Evolutionary conservation across 2,888 invertebrate species (phyloP), one percentile per base, ranked within the genome.

Genomic region (Volucella bombylans): DNA sequence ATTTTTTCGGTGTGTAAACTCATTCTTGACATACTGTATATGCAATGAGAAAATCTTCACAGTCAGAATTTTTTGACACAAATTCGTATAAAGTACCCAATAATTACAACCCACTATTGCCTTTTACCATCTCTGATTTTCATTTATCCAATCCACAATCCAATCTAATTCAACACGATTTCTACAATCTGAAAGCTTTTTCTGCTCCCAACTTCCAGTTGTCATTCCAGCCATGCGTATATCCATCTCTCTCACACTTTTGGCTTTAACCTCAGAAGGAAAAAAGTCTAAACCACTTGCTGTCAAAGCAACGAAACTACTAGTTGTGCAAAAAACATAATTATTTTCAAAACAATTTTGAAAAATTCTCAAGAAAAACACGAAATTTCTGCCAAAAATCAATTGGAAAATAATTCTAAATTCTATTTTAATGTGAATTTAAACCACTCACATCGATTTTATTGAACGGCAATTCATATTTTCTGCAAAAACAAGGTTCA

Each of bases 231-330:
- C 1, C 31, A 2, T 8, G 4, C 1, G 15, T 64, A 68, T 54
- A 45, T 43, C n/a, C 4, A 0, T 61, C 83, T 80, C 80, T 62
- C 11, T 80, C 50, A 2, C 49, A 67, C 83, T 47, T 45, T 41
- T 31, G 31, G 12, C 31, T 12, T 11, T 0, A 12, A n/a, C 49
- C 18, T 4, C 31, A 12, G 23, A 38, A 14, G 31, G n/a, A 43
- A 52, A 67, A 41, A 67, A 67, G 54, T 47, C 69, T 50, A 68
- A 59, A 79, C 57, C 74, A 74, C 74, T 80, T 74, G 65, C 83
- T 83, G 83, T 83, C 80, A 80, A 74, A 79, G 14, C 43, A 78
- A 62, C 50, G 38, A 47, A 45, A 9, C 45, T 18, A 49, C 18
- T 64, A 45, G 23, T 79, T 65, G 65, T 74, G 69, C 55, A 54